Evolutionary conservation across 2,888 invertebrate species (phyloP).

Genomic region (Cerastis leucographa): DNA sequence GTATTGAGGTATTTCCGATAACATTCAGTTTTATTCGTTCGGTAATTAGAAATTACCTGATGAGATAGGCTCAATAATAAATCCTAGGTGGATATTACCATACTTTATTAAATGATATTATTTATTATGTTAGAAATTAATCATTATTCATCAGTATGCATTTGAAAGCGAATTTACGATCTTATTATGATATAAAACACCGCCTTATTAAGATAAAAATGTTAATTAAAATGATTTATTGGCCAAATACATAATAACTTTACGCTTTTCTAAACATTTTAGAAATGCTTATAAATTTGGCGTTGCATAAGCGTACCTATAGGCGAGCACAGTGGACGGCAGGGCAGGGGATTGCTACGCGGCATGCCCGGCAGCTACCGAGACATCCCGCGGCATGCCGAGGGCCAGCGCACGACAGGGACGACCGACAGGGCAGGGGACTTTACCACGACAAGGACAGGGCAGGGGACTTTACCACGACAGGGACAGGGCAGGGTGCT

Average conservation of each 20-base stretch:
- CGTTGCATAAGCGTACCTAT: constrained; percentile 10
- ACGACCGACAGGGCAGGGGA: neutral
- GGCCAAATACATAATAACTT: constrained; percentile 5
- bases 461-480: no score
- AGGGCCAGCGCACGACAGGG: neutral
- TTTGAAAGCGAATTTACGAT: constrained; percentile 32
- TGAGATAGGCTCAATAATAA: constrained; percentile 8
- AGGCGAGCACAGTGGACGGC: neutral
- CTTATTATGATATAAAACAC: constrained; percentile 7
- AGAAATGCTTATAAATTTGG: constrained; percentile 19
- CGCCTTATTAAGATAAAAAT: constrained; percentile 34
- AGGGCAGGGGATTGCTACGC: neutral
- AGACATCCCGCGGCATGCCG: neutral
- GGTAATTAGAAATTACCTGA: constrained; percentile 44
- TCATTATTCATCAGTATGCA: neutral
- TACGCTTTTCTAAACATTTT: constrained; percentile 45
- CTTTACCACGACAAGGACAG: neutral
- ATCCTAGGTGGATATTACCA: neutral
- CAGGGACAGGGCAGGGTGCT: no score
- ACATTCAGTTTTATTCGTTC: constrained; percentile 25
- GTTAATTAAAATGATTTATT: constrained; percentile 34
- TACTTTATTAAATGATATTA: neutral
- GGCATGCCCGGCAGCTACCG: neutral
- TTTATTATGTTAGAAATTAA: neutral
- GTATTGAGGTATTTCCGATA: constrained; percentile 51